These are phyloP conservation scores for Stichopus chloronotus DNA, from an alignment of 35 echinoderm and acorn worm species.

Conservation along the genomic window DNA sequence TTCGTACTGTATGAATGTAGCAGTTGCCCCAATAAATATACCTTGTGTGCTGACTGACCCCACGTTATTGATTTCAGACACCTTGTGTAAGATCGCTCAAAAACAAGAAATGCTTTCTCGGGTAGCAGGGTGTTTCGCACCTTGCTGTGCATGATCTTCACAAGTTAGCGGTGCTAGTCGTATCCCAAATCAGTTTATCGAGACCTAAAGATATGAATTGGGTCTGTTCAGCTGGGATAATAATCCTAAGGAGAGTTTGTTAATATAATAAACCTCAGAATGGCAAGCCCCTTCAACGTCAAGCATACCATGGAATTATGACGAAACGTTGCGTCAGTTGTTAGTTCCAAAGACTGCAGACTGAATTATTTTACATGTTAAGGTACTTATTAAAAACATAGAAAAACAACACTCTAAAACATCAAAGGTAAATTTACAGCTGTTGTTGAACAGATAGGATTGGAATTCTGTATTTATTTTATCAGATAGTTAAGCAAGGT, in stretches of 20 bases:
- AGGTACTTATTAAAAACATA: no score
- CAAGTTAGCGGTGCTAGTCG: not conserved
- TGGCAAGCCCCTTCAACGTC: not conserved
- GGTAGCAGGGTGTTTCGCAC: not conserved
- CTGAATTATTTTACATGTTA: no score
- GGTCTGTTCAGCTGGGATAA: not conserved
- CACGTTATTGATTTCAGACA: not conserved
- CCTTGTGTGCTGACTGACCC: not conserved
- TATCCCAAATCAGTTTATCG: constrained; percentile 1
- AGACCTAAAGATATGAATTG: constrained; percentile 5
- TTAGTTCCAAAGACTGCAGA: no score
- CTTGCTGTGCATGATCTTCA: not conserved
- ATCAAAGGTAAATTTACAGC: no score
- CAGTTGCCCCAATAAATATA: constrained; percentile 2
- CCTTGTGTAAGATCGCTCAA: not conserved
- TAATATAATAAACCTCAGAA: not conserved
- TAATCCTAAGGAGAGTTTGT: not conserved
- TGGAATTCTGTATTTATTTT: no score
- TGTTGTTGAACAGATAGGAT: no score
- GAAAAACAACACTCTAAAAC: no score
- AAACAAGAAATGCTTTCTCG: not conserved
- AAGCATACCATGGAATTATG: not conserved
- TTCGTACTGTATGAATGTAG: no score
- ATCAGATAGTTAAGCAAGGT: no score
- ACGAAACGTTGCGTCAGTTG: not conserved